A percentile compares a stretch with the other conserved stretches of the same genome.
Conservation (phyloP, 2,113 vertebrate genomes). For the Ammodytes marinus region DNA sequence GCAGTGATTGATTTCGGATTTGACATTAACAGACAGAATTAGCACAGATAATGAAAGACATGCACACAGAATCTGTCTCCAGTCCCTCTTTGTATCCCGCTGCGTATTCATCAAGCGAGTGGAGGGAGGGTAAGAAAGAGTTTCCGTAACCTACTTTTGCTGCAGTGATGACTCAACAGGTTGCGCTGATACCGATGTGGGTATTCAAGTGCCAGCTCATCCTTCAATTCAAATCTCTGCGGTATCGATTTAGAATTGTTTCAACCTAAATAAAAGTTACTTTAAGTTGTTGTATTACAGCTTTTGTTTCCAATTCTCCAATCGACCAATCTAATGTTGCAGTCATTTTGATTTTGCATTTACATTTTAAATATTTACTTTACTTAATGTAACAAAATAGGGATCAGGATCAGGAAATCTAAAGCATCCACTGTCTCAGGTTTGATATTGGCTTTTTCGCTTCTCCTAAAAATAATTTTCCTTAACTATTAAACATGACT, state of each 20-base stretch:
- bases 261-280: background rate
- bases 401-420: background rate
- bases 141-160: constrained; percentile 40
- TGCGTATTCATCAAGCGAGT: background rate
- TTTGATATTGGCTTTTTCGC: background rate
- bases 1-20: constrained; percentile 20
- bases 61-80: background rate
- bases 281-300: background rate
- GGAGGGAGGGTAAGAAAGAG: background rate
- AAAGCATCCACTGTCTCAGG: background rate
- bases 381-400: no score
- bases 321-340: background rate
- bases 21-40: constrained; percentile 31
- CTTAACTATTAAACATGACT: background rate
- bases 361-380: background rate
- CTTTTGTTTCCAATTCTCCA: background rate
- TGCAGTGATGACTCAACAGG: constrained; percentile 17
- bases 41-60: constrained; percentile 15
- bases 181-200: constrained; percentile 1
- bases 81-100: constrained; percentile 5
- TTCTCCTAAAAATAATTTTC: background rate
- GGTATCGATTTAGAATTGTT: background rate
- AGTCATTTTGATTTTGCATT: background rate
- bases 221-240: constrained; percentile 21
- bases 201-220: constrained; percentile 15